Conservation (phyloP, 2,113 vertebrate genomes). For the Marmota flaviventris region DNA sequence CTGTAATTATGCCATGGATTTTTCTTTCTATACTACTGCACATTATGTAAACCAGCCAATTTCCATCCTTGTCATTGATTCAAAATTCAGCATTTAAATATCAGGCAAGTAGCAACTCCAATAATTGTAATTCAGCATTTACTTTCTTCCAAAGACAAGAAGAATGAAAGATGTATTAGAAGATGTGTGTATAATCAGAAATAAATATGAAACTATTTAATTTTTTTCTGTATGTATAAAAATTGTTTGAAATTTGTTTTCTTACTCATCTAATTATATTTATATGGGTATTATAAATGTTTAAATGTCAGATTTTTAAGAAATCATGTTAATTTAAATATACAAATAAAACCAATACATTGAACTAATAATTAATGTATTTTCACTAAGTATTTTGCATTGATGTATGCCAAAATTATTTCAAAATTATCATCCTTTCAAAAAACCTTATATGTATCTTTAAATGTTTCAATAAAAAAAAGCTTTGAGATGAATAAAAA, state of each 20-base stretch:
- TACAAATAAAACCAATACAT: not conserved
- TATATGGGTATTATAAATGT: not conserved
- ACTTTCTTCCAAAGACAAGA: conserved; percentile 63
- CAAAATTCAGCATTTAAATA: conserved; percentile 65
- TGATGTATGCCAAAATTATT: not conserved
- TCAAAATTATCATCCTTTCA: not conserved
- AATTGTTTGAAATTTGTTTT: not conserved
- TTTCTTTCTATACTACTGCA: conserved; percentile 62
- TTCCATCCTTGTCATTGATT: conserved; percentile 61
- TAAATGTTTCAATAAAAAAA: not conserved
- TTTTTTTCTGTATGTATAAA: not conserved
- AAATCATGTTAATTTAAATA: not conserved
- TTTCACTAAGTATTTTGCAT: not conserved
- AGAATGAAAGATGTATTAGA: not conserved
- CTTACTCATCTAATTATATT: not conserved
- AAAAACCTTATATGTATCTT: not conserved
- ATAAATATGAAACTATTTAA: conserved; percentile 33
- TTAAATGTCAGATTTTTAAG: not conserved
- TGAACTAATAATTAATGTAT: not conserved
- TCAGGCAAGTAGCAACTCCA: conserved; percentile 53
- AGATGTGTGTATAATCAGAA: conserved; percentile 46
- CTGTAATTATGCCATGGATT: conserved; percentile 66
- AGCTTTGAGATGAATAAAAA: not conserved
- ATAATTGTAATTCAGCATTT: conserved; percentile 66
- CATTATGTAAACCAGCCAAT: conserved; percentile 69